A percentile compares a stretch with the other conserved stretches of the same genome.
These are phyloP conservation scores for Nebria salina DNA, from an alignment of 2,888 invertebrate genomes.

Conservation along the genomic window DNA sequence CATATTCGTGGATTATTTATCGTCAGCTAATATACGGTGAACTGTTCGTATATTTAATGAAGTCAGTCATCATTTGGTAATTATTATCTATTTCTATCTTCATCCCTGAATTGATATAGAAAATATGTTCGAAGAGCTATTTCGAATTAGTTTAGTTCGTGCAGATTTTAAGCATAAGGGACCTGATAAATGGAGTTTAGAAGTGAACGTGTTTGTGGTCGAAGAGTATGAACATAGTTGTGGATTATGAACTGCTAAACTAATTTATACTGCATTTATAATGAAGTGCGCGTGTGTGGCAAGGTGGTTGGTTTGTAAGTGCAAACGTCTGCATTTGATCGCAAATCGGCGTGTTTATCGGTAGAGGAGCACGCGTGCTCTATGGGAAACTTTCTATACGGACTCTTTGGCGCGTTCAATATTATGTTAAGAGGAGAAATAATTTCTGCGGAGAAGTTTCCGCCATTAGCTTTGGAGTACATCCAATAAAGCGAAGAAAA, in stretches of 20 bases:
- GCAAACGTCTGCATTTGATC: constrained; percentile 20
- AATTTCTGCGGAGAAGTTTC: constrained; percentile 27
- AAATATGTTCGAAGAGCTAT: not conserved
- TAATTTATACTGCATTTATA: not conserved
- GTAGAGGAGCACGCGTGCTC: not conserved
- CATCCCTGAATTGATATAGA: not conserved
- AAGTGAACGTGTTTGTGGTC: not conserved
- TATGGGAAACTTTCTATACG: not conserved
- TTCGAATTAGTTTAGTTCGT: not conserved
- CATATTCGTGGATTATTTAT: constrained; percentile 19
- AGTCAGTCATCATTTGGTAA: not conserved
- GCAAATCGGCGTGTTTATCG: constrained; percentile 1
- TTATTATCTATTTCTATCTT: not conserved
- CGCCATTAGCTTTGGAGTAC: constrained; percentile 28
- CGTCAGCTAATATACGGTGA: constrained; percentile 3
- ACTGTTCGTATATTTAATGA: constrained; percentile 7
- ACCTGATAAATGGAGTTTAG: not conserved
- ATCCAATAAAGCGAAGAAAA: constrained; percentile 30
- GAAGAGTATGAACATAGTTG: not conserved
- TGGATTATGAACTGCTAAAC: not conserved
- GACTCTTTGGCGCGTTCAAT: constrained; percentile 19
- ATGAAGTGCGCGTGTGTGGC: constrained; percentile 1
- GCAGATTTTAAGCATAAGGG: not conserved
- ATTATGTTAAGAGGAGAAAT: constrained; percentile 23
- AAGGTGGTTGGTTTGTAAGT: constrained; percentile 15